These are phyloP conservation scores for Nerophis ophidion DNA, from an alignment of 2,113 vertebrate genomes.

Conservation along the genomic window DNA sequence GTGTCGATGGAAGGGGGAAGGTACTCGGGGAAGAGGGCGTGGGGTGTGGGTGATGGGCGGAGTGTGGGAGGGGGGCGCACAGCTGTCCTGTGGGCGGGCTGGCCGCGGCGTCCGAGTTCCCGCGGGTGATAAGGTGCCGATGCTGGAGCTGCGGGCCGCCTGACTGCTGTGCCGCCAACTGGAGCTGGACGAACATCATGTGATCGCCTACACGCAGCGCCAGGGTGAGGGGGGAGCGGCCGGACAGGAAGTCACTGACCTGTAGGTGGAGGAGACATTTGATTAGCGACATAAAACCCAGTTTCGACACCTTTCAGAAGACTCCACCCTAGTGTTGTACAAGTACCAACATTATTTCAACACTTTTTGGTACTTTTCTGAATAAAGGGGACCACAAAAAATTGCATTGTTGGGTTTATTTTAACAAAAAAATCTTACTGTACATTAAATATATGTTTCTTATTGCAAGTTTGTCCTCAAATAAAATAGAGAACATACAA, in stretches of 20 bases:
- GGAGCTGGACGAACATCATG: conserved; percentile 99
- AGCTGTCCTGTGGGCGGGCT: conserved; percentile 79
- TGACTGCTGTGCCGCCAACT: conserved; percentile 89
- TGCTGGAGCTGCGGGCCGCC: conserved; percentile 83
- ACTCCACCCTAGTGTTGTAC: too few relatives aligned
- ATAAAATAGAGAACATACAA: too few relatives aligned
- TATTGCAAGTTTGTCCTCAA: too few relatives aligned
- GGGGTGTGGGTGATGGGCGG: conserved; percentile 49
- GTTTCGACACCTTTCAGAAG: not conserved
- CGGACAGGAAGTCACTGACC: conserved; percentile 98
- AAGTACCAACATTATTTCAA: too few relatives aligned
- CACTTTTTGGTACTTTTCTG: too few relatives aligned
- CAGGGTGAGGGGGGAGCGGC: conserved; percentile 91
- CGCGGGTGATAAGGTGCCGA: conserved; percentile 78
- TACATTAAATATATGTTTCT: too few relatives aligned
- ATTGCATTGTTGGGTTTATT: too few relatives aligned
- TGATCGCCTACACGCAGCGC: conserved; percentile 94
- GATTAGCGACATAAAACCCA: not conserved
- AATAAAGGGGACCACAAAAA: too few relatives aligned
- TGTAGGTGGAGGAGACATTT: conserved; percentile 49
- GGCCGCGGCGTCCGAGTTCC: conserved; percentile 49
- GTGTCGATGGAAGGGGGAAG: conserved; percentile 54
- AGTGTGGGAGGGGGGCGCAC: conserved; percentile 50
- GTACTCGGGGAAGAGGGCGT: conserved; percentile 43
- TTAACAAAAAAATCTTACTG: too few relatives aligned